A percentile compares a stretch with the other conserved stretches of the same genome.
phyloP scores from a whole-genome alignment of 2,888 invertebrate genomes.

The Sesia apiformis region DNA sequence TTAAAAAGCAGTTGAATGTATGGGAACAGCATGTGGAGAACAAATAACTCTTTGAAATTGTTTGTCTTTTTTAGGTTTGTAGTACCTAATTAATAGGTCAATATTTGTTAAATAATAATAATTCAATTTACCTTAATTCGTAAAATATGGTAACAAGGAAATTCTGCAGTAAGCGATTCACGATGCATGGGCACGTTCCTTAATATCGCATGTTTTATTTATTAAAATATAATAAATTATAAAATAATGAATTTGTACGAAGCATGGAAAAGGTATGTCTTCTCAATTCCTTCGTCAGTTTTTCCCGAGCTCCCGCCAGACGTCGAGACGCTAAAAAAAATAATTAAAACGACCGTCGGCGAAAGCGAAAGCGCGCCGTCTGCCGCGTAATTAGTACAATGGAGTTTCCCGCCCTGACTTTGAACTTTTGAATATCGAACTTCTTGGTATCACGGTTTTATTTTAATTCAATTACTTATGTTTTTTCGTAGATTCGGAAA shows the following conservation, averaged over 20 bases:
- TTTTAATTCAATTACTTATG: background rate
- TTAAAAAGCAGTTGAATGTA: too few relatives aligned
- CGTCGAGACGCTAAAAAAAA: slow-evolving; percentile 73
- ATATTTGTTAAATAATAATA: too few relatives aligned
- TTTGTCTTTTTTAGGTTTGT: too few relatives aligned
- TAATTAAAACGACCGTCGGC: slow-evolving; percentile 70
- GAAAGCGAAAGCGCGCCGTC: slow-evolving; percentile 73
- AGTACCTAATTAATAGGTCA: too few relatives aligned
- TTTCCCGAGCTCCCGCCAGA: slow-evolving; percentile 69
- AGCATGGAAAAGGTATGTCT: slow-evolving; percentile 11
- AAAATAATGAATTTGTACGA: background rate
- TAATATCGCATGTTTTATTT: background rate
- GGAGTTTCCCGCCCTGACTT: slow-evolving; percentile 66
- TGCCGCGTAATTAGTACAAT: slow-evolving; percentile 74
- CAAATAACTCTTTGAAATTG: too few relatives aligned
- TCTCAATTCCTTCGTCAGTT: slow-evolving; percentile 34
- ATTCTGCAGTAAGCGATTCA: too few relatives aligned
- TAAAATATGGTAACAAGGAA: too few relatives aligned
- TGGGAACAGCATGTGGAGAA: too few relatives aligned
- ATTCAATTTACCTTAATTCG: too few relatives aligned
- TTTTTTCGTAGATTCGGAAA: too few relatives aligned
- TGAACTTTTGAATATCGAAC: slow-evolving; percentile 62
- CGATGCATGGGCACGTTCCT: too few relatives aligned
- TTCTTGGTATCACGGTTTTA: background rate
- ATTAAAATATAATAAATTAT: background rate